Base-by-base conservation (phyloP, 1,140 invertebrate genomes). In the Branchinecta lynchi region DNA sequence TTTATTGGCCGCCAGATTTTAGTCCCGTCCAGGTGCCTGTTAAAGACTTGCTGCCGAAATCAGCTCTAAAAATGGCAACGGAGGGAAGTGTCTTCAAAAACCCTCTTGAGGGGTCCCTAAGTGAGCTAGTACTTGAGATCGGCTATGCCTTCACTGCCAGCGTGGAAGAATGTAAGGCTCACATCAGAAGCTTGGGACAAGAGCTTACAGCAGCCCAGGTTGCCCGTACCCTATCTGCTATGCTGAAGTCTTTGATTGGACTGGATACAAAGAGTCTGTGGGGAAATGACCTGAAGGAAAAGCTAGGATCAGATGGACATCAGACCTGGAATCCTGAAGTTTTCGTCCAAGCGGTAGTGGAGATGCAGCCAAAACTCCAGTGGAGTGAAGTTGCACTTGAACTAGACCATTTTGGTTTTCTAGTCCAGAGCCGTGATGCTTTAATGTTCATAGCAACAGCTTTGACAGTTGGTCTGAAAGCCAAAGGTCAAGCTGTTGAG, bases 371-470 rank as follows among this genome's bases (percentile, higher is more conserved):
- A 8, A 88, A 86, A 74, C 77, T 97, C 45, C 87, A 87, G 74
- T 97, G 94, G 93, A 91, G 87, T 75, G 94, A 96, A 75, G 91
- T 98, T 0, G 86, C 96, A 66, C 77, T 86, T 69, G 90, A 96
- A 77, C 78, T 96, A 44, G 95, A 98, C 77, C 89, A 96, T 78
- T 82, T 86, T 9, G 90, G 92, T 70, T 97, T 98, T 76, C 76
- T 90, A 12, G 83, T 98, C 1, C 88, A 90, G 74, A 92, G 94
- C 78, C 84, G 92, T 73, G 85, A 86, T 75, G 90, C 90, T 15
- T 81, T 98, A 45, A 86, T 83, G 74, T 77, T 96, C 7, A 77
- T 97, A 7, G 85, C 94, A 66, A 88, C 86, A 66, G 89, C 88
- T 65, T 77, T 97, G 7, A 83, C 86, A 68, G 79, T 89, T 43